Conservation (phyloP, 2,888 invertebrate species). For the Clitarchus hookeri region DNA sequence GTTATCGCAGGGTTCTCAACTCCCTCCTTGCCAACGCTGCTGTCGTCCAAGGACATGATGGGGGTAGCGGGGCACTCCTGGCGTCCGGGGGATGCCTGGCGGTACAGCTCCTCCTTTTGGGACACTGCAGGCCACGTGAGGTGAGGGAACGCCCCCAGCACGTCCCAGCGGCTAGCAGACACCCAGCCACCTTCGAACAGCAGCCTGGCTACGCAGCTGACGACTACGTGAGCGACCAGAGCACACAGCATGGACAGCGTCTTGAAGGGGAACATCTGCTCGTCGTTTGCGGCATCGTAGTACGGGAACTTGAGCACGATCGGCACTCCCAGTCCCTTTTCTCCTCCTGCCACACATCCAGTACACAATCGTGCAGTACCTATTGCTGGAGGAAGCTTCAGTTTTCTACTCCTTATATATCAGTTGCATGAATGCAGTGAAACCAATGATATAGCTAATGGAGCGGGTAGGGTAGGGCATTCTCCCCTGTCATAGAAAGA, state of each 20-base stretch:
- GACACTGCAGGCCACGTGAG: not conserved
- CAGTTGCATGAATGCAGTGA: no score
- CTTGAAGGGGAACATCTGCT: constrained; percentile 69
- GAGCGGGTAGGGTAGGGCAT: no score
- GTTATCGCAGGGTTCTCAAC: not conserved
- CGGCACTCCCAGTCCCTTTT: constrained; percentile 60
- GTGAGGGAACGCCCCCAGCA: constrained; percentile 38
- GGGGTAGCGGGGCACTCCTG: not conserved
- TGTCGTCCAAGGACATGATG: not conserved
- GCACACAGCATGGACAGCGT: constrained; percentile 67
- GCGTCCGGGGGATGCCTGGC: not conserved
- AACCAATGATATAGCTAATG: no score
- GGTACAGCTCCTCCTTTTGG: not conserved
- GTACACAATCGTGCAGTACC: no score
- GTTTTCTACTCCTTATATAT: no score
- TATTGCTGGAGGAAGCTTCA: no score
- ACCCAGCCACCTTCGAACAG: constrained; percentile 57
- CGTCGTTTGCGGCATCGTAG: constrained; percentile 53
- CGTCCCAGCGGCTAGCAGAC: constrained; percentile 49
- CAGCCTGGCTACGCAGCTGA: constrained; percentile 57
- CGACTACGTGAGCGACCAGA: constrained; percentile 57
- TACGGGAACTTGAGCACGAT: constrained; percentile 63
- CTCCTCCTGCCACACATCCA: constrained; percentile 57
- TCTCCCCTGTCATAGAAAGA: no score
- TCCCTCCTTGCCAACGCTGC: not conserved